phyloP scores from a whole-genome alignment of 2,113 vertebrate genomes.

The Pollimyrus isidori region DNA sequence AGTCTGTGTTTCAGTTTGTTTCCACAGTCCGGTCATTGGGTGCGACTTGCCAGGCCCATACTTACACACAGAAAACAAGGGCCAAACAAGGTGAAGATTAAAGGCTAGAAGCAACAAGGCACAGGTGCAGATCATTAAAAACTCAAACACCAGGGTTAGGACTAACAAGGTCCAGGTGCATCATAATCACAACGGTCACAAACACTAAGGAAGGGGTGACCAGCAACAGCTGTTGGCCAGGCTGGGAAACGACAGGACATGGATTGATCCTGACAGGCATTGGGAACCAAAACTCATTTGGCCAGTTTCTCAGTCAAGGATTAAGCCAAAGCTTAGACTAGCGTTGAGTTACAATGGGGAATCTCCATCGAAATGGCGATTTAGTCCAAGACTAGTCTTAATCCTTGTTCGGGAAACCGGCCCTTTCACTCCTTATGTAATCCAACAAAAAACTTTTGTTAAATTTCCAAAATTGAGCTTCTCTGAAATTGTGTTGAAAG shows the following conservation, averaged over 20 bases:
- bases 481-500: background rate
- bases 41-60: background rate
- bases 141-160: background rate
- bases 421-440: background rate
- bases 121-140: background rate
- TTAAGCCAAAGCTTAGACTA: too few species aligned
- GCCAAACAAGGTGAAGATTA: background rate
- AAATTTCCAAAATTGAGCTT: background rate
- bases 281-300: background rate
- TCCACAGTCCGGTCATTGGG: too few species aligned
- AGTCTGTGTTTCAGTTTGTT: too few species aligned
- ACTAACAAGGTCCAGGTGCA: background rate
- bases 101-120: background rate
- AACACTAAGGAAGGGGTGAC: background rate
- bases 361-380: too few species aligned
- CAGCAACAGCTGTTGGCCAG: background rate
- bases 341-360: too few species aligned
- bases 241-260: background rate
- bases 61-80: background rate
- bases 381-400: too few species aligned
- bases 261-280: background rate
- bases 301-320: too few species aligned
- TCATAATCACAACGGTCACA: background rate
- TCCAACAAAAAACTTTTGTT: background rate
- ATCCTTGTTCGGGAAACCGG: too few species aligned